These are phyloP conservation scores for Lacerta bilineata DNA, from an alignment of 2,797 vertebrate genomes.

Conservation along the genomic window DNA sequence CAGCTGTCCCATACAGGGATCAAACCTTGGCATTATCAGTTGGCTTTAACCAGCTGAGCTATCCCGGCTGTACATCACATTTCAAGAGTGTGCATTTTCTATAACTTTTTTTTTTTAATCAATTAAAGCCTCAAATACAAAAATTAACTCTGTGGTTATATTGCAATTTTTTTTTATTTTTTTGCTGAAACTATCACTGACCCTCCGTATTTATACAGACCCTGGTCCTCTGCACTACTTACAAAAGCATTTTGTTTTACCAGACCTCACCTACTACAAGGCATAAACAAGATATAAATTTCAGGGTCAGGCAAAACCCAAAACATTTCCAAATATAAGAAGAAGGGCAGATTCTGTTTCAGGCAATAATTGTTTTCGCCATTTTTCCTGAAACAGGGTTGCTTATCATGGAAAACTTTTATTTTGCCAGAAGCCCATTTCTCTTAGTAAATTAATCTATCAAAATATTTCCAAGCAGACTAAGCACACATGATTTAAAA, in stretches of 20 bases:
- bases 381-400: neutral
- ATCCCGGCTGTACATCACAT: neutral
- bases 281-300: slow-evolving; percentile 12
- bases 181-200: neutral
- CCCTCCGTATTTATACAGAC: neutral
- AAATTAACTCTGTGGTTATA: neutral
- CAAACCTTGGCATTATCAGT: too few relatives aligned
- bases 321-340: slow-evolving; percentile 16
- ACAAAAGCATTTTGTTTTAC: neutral
- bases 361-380: neutral
- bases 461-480: slow-evolving; percentile 18
- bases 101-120: neutral
- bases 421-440: neutral
- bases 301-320: neutral
- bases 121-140: neutral
- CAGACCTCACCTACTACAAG: neutral
- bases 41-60: too few relatives aligned
- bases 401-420: neutral
- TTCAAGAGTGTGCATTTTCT: neutral
- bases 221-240: neutral
- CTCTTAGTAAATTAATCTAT: slow-evolving; percentile 23
- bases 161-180: neutral
- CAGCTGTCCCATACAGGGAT: too few relatives aligned
- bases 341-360: neutral
- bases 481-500: neutral